Evolutionary conservation across 2,797 vertebrate species (phyloP), one percentile per base, ranked within the genome.

Genomic region (Poeciliopsis paucimaculata): DNA sequence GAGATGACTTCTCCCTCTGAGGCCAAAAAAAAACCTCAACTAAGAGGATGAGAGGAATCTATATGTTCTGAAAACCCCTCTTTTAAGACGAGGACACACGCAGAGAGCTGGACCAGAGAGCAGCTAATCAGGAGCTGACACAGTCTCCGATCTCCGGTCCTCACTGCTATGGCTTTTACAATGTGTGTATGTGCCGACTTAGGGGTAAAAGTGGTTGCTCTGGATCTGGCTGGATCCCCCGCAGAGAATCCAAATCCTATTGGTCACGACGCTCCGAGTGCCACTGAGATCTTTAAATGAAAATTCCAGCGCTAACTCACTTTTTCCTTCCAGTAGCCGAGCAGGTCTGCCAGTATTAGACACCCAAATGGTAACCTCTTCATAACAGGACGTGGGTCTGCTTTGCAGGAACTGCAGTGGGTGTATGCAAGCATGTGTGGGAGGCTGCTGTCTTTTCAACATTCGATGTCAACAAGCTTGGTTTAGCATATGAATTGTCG

Each of bases 221-320:
- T 79, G 90, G 88, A 92, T 92, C 87, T 82, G 80, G 91, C 77
- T 20, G 77, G 83, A 83, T 90, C 93, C 91, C 92, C 92, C 20
- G 68, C 53, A 34, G 93, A 85, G 87, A 89, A 89, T 93, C 83
- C 85, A 91, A 88, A 95, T 94, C 93, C 92, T 87, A 90, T 94
- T 93, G 93, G 92, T 93, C 90, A 93, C 84, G 88, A 94, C 83
- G 86, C 90, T 90, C 86, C 70, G 84, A 90, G 86, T 79, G 82
- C 92, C 88, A 93, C 92, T 93, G 91, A 83, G 90, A 93, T 91
- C 86, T 90, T 41, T 91, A 91, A 94, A 93, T 93, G 89, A 94
- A 94, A 92, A 94, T 94, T 95, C 94, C 92, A 91, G 71, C 90
- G 91, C 87, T 93, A 81, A 73, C 89, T 89, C 88, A 80, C 87